phyloP scores from a whole-genome alignment of 2,888 invertebrate genomes.

The Hesperia comma region DNA sequence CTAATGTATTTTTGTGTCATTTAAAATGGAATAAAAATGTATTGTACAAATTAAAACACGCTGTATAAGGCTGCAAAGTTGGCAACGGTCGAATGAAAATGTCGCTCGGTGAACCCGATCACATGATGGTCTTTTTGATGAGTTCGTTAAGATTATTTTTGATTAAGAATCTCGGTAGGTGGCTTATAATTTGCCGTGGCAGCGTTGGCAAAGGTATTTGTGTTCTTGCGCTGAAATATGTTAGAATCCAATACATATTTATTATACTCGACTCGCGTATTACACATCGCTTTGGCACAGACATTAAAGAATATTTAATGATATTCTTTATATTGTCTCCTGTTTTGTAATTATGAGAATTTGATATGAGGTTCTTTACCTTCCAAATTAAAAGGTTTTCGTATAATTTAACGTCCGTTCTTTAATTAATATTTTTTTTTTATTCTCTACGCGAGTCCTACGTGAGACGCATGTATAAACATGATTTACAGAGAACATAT shows the following conservation, averaged over 20 bases:
- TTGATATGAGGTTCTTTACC: conserved; percentile 11
- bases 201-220: conserved; percentile 43
- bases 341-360: conserved; percentile 35
- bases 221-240: conserved; percentile 16
- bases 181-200: conserved; percentile 49
- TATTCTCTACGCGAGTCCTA: neutral
- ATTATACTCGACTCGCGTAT: conserved; percentile 17
- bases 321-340: no score
- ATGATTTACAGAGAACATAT: neutral
- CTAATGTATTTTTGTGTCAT: no score
- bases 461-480: neutral
- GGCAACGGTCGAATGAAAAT: conserved; percentile 47
- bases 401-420: neutral
- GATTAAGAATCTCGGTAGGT: conserved; percentile 58
- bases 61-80: conserved; percentile 41
- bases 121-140: conserved; percentile 52
- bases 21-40: neutral
- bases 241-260: conserved; percentile 26
- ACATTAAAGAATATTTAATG: conserved; percentile 35
- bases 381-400: neutral
- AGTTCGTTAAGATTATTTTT: conserved; percentile 56
- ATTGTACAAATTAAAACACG: neutral
- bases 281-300: conserved; percentile 31
- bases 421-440: neutral
- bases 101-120: conserved; percentile 46